Percentiles rank a stretch among this genome's conserved stretches.
These are phyloP conservation scores for Tragelaphus oryx DNA, from an alignment of 2,797 vertebrate species.

Conservation along the genomic window DNA sequence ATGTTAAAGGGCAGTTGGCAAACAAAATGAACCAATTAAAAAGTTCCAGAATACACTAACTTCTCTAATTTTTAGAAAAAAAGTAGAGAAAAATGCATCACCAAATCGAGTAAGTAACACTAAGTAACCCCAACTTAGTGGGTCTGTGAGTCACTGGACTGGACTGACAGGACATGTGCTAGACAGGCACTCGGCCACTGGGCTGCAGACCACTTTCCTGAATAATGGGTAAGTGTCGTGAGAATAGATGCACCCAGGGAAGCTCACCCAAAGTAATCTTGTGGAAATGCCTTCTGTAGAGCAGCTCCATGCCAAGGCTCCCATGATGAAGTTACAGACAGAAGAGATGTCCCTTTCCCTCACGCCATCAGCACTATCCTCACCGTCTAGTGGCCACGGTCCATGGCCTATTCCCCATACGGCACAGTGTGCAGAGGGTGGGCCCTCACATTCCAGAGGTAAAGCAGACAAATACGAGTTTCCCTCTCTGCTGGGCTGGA, in stretches of 20 bases:
- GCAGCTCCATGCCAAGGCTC: not conserved
- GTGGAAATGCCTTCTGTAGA: conserved; percentile 13
- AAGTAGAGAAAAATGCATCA: not conserved
- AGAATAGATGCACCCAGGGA: not conserved
- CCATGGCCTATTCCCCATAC: not conserved
- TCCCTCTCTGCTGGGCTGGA: not conserved
- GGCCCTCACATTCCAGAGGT: not conserved
- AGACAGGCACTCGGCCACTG: not conserved
- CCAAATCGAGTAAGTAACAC: not conserved
- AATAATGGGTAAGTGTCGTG: not conserved
- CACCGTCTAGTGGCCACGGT: not conserved
- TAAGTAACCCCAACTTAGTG: not conserved
- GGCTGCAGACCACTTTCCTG: not conserved
- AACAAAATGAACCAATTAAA: not conserved
- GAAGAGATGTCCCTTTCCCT: not conserved
- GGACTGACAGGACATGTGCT: not conserved
- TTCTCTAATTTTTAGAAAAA: not conserved
- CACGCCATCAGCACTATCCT: not conserved
- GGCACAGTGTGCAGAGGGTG: not conserved
- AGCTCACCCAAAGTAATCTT: not conserved
- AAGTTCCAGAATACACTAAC: not conserved
- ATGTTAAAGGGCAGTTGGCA: not conserved
- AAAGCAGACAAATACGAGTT: not conserved
- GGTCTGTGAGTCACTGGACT: not conserved
- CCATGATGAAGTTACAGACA: not conserved